A percentile compares a stretch with the other conserved stretches of the same genome.
Conservation (phyloP, 1,140 invertebrate species). For the Paramacrobiotus metropolitanus region DNA sequence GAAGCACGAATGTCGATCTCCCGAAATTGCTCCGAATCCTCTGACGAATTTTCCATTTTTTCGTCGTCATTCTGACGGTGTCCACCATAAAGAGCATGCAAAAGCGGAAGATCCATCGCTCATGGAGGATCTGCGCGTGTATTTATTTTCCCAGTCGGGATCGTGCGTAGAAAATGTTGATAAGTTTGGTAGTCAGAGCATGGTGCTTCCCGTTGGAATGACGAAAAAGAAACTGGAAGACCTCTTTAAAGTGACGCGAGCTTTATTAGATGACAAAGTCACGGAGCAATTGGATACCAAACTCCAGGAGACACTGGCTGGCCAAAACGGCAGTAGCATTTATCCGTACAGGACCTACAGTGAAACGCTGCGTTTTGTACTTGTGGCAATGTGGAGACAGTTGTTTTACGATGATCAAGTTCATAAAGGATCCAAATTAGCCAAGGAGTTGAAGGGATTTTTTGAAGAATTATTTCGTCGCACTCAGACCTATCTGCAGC, state of each 20-base stretch:
- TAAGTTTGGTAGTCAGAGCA: background rate
- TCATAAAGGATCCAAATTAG: slow-evolving; percentile 6
- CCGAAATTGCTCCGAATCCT: background rate
- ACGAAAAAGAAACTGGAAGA: slow-evolving; percentile 6
- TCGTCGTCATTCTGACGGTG: background rate
- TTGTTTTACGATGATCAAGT: slow-evolving; percentile 58
- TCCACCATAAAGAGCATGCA: background rate
- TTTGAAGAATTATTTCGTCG: slow-evolving; percentile 12
- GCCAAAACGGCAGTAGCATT: slow-evolving; percentile 33
- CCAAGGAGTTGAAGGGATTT: slow-evolving; percentile 8
- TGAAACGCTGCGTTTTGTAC: slow-evolving; percentile 73
- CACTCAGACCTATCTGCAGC: slow-evolving; percentile 41
- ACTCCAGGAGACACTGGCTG: slow-evolving; percentile 11
- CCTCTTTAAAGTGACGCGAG: background rate
- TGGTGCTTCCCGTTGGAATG: background rate
- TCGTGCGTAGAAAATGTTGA: background rate
- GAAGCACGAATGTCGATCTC: background rate
- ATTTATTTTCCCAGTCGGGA: background rate
- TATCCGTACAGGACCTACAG: slow-evolving; percentile 76
- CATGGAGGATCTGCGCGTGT: background rate
- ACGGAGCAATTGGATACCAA: background rate
- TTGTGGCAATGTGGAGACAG: slow-evolving; percentile 72
- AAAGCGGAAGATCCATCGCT: background rate
- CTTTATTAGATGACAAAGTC: slow-evolving; percentile 3
- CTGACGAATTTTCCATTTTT: background rate